A percentile compares a stretch with the other conserved stretches of the same genome.
phyloP scores from a whole-genome alignment of 1,140 invertebrate species.

The Helicoverpa armigera region DNA sequence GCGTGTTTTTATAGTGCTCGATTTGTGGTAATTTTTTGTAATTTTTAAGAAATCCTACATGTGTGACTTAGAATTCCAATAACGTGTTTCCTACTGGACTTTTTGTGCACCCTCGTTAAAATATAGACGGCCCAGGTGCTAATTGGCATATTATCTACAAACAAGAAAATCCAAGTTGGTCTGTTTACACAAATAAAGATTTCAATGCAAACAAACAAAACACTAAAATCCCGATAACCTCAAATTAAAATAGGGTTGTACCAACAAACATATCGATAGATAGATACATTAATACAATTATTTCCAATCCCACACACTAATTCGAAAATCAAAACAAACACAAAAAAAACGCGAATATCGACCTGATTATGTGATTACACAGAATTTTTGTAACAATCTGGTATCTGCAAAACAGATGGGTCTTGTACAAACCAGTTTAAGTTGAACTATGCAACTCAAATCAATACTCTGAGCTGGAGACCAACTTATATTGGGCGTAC shows the following conservation, averaged over 20 bases:
- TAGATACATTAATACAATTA: neutral
- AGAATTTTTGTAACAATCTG: conserved; percentile 10
- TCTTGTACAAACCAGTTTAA: conserved; percentile 10
- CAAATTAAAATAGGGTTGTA: neutral
- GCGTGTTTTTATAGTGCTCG: no score
- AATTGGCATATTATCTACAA: no score
- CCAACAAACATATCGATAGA: neutral
- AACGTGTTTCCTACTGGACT: no score
- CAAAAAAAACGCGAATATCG: neutral
- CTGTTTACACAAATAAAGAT: no score
- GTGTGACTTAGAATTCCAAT: no score
- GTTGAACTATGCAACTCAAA: neutral
- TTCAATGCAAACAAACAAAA: neutral
- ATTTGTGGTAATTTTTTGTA: no score
- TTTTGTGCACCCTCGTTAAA: no score
- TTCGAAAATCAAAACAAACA: neutral
- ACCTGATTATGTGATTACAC: neutral
- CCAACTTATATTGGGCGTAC: conserved; percentile 3
- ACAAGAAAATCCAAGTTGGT: no score
- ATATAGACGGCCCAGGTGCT: no score
- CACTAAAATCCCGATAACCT: neutral
- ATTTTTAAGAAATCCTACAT: no score
- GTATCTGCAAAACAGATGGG: conserved; percentile 5
- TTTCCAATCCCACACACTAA: neutral
- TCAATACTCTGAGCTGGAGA: neutral